Evolutionary conservation across 2,888 invertebrate species (phyloP).

Genomic region (Callyntrura guangdongensis): DNA sequence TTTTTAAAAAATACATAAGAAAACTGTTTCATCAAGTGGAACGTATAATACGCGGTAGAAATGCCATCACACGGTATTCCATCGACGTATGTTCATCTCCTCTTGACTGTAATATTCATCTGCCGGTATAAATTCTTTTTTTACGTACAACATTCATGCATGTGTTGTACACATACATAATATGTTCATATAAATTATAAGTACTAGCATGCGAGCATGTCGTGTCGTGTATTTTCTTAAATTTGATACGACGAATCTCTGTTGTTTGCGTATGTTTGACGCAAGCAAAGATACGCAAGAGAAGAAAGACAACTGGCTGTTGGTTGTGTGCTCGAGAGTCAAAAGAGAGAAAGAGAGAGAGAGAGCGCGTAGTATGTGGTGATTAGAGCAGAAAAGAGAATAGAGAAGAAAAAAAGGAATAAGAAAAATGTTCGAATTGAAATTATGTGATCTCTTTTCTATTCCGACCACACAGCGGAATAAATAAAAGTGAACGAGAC

Average conservation of each 20-base stretch:
- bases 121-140: slow-evolving; percentile 10
- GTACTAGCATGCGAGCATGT: background rate
- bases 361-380: no score
- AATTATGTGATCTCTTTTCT: slow-evolving; percentile 51
- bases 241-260: slow-evolving; percentile 63
- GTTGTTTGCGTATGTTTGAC: slow-evolving; percentile 60
- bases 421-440: slow-evolving; percentile 50
- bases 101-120: slow-evolving; percentile 29
- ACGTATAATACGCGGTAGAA: slow-evolving; percentile 57
- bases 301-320: slow-evolving; percentile 46
- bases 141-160: background rate
- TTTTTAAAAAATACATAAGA: background rate
- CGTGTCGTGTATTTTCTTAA: slow-evolving; percentile 23
- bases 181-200: no score
- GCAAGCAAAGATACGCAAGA: slow-evolving; percentile 51
- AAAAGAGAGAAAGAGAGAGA: background rate
- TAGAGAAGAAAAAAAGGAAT: slow-evolving; percentile 3
- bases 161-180: background rate
- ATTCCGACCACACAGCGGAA: slow-evolving; percentile 44
- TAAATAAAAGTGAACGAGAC: slow-evolving; percentile 14
- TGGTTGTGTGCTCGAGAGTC: background rate
- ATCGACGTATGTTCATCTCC: slow-evolving; percentile 2
- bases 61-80: slow-evolving; percentile 57
- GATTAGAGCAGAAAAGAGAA: slow-evolving; percentile 16
- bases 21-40: slow-evolving; percentile 64